Conservation (phyloP, 2,888 invertebrate genomes). For the Eumacrocentrus americanus region DNA sequence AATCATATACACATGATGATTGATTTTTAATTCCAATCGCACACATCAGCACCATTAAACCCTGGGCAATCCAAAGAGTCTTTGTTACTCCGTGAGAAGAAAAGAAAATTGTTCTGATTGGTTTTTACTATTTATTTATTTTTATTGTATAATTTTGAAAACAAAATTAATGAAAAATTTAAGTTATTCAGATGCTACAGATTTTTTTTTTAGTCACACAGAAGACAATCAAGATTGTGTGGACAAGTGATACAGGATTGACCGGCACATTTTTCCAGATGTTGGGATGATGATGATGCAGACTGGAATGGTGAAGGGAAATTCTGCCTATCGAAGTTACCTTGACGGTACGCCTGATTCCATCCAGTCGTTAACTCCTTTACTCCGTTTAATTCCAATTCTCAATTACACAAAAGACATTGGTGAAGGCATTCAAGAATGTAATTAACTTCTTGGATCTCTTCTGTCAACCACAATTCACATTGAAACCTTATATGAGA, state of each 20-base stretch:
- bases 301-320: conserved; percentile 94
- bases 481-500: too few relatives aligned
- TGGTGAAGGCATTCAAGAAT: conserved; percentile 4
- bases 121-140: too few relatives aligned
- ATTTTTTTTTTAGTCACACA: conserved; percentile 24
- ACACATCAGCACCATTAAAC: conserved; percentile 38
- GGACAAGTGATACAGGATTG: conserved; percentile 28
- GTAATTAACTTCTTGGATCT: not conserved
- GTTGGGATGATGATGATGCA: conserved; percentile 97
- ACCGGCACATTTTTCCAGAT: conserved; percentile 76
- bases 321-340: conserved; percentile 74
- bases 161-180: not conserved
- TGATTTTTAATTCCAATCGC: conserved; percentile 6
- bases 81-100: conserved; percentile 7
- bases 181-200: conserved; percentile 23
- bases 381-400: conserved; percentile 20
- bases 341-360: conserved; percentile 79
- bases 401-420: not conserved
- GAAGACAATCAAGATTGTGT: not conserved
- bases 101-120: not conserved
- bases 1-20: conserved; percentile 6
- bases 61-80: conserved; percentile 46
- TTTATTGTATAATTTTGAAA: conserved; percentile 15
- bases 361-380: conserved; percentile 43
- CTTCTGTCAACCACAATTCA: conserved; percentile 7